Conservation (phyloP, 2,888 invertebrate genomes). For the Caradrina kadenii region DNA sequence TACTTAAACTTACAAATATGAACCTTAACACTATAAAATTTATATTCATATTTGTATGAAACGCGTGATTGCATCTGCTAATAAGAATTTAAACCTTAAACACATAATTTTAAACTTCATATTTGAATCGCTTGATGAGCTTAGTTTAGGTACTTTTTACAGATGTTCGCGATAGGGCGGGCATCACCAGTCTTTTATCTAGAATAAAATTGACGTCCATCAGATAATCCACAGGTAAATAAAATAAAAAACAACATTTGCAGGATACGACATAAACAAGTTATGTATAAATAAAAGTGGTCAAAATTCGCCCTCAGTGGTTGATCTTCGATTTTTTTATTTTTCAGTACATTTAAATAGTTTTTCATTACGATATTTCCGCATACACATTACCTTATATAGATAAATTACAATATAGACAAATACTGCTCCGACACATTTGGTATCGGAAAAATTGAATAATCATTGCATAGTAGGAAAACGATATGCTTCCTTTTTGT, state of each 20-base stretch:
- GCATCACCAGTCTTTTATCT: neutral
- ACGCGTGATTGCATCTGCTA: neutral
- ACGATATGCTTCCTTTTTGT: conserved; percentile 32
- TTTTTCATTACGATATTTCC: conserved; percentile 11
- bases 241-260: neutral
- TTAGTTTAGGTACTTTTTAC: neutral
- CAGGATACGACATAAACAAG: neutral
- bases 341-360: conserved; percentile 30
- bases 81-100: neutral
- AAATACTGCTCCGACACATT: conserved; percentile 19
- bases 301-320: too few relatives aligned
- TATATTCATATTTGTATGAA: neutral
- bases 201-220: neutral
- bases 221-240: neutral
- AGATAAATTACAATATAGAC: conserved; percentile 32
- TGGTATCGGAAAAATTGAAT: conserved; percentile 11
- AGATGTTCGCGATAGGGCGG: neutral
- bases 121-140: neutral
- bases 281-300: too few relatives aligned
- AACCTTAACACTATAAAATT: too few relatives aligned
- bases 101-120: neutral
- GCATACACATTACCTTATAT: conserved; percentile 35
- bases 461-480: conserved; percentile 21
- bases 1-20: neutral
- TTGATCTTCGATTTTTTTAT: neutral